Percentiles rank a stretch among this genome's conserved stretches.
Evolutionary conservation across 2,888 invertebrate genomes (phyloP).

Genomic region (Seladonia tumulorum): DNA sequence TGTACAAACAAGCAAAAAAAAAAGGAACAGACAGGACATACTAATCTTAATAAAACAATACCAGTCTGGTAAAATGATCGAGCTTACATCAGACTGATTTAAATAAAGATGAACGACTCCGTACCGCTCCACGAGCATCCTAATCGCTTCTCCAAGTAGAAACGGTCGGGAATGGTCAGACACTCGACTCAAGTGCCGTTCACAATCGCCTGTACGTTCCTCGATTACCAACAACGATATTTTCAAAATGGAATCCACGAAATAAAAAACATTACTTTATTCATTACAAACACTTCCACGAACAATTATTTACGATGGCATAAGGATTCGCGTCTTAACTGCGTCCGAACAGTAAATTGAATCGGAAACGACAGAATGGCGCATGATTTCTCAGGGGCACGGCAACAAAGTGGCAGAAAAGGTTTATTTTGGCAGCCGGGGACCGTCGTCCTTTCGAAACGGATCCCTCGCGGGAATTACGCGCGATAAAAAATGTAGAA

Average conservation of each 20-base stretch:
- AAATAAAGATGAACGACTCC: not conserved
- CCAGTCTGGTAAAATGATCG: not conserved
- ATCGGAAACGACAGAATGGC: constrained; percentile 2
- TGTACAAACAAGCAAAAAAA: not conserved
- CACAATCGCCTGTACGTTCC: too few species aligned
- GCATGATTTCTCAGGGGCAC: constrained; percentile 4
- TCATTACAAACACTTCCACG: not conserved
- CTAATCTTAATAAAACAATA: not conserved
- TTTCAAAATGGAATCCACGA: not conserved
- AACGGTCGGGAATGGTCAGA: not conserved
- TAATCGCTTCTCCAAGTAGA: not conserved
- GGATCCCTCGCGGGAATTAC: constrained; percentile 8
- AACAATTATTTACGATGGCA: not conserved
- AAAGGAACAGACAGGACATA: not conserved
- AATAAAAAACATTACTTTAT: not conserved
- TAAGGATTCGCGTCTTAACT: not conserved
- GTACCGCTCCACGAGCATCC: not conserved
- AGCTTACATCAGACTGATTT: not conserved
- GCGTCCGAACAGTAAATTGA: not conserved
- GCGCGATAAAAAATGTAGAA: constrained; percentile 38
- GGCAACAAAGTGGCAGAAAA: constrained; percentile 22
- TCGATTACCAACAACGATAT: not conserved
- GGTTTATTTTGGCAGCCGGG: constrained; percentile 48
- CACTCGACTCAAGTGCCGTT: not conserved
- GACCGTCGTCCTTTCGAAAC: constrained; percentile 23